A percentile compares a stretch with the other conserved stretches of the same genome.
phyloP scores from a whole-genome alignment of 2,888 invertebrate genomes.

The Kuschelorhynchus macadamiae region DNA sequence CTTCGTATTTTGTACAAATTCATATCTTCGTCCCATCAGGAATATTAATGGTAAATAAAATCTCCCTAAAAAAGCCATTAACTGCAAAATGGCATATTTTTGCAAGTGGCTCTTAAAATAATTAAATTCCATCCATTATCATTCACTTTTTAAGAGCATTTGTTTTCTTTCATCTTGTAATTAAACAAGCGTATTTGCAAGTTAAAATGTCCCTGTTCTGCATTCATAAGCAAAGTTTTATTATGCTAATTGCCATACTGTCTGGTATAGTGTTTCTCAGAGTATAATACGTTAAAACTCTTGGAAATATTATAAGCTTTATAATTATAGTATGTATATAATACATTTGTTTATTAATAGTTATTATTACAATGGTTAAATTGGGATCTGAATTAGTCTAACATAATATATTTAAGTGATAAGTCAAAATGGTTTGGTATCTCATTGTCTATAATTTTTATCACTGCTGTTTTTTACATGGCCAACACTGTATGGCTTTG shows the following conservation, averaged over 20 bases:
- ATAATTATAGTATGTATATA: no score
- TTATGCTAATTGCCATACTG: conserved; percentile 31
- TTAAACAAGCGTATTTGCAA: conserved; percentile 44
- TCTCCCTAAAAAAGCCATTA: conserved; percentile 30
- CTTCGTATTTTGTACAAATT: no score
- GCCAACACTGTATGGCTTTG: no score
- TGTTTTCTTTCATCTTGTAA: conserved; percentile 42
- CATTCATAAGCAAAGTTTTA: conserved; percentile 38
- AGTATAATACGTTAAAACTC: background rate
- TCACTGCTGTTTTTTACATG: no score
- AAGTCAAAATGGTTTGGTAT: no score
- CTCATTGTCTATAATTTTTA: no score
- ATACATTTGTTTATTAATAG: no score
- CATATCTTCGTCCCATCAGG: no score
- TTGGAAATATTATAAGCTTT: background rate
- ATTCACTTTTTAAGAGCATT: conserved; percentile 34
- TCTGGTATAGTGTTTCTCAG: conserved; percentile 14
- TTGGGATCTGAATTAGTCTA: no score
- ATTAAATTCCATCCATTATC: conserved; percentile 46
- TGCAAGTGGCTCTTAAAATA: conserved; percentile 42
- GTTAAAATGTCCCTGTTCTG: conserved; percentile 36
- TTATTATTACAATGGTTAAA: no score
- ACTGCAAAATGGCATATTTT: conserved; percentile 25
- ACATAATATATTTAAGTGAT: no score
- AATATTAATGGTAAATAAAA: conserved; percentile 1